Base-by-base conservation (phyloP, 1,140 invertebrate species). In the Drosophila kohkoa region DNA sequence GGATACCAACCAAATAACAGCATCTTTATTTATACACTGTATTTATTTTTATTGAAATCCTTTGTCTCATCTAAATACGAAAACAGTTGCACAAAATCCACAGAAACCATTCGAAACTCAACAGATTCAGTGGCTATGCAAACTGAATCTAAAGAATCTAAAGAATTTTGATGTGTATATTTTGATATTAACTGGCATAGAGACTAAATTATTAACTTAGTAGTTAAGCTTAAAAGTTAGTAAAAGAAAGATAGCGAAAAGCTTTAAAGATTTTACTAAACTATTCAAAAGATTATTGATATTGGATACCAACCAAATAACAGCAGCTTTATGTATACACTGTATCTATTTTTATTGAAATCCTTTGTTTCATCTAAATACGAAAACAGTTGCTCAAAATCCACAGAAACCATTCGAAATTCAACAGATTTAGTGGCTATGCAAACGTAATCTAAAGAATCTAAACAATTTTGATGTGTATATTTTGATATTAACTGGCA, bases 51-150 rank as follows among this genome's bases (percentile, higher is more conserved):
- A n/a, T n/a, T n/a, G n/a, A n/a, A n/a, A n/a, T n/a, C n/a, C n/a
- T n/a, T n/a, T n/a, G n/a, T n/a, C n/a, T n/a, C n/a, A n/a, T n/a
- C n/a, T n/a, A n/a, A n/a, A n/a, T n/a, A n/a, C n/a, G n/a, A n/a
- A n/a, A n/a, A 11, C 11, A 43, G 11, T 10, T 41, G 38, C 7
- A 10, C 8, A 41, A 35, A 35, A 35, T 35, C 38, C 8, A 8
- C 38, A 41, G 2, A 8, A 13, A 30, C 49, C n/a, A 10, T 55
- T 7, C 16, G 6, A 55, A 55, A 35, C 43, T 41, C 10, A 57
- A 57, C 16, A 41, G 16, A 57, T 43, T 57, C 6, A 15, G 10
- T 20, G 38, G 10, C 15, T 38, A 41, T 41, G 54, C 54, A 57
- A 57, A 38, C 35, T 5, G 5, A 20, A 41, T 15, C 15, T 15